Percentiles rank a stretch among this genome's conserved stretches.
These are phyloP conservation scores for Hemicentrotus pulcherrimus DNA, from an alignment of 35 echinoderm and acorn worm genomes.

Conservation along the genomic window DNA sequence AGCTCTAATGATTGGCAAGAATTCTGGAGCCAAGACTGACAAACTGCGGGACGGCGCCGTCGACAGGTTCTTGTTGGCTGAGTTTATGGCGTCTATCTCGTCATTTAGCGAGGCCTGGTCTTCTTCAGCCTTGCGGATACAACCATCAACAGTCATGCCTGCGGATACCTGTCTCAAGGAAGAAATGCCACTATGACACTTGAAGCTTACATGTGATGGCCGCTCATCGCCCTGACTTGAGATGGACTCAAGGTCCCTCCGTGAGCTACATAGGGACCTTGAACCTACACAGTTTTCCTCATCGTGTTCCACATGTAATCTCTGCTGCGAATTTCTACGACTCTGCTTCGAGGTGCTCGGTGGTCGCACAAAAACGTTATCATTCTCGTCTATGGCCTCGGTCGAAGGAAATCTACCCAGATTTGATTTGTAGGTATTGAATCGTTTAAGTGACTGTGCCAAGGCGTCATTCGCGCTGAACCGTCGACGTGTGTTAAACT, in stretches of 20 bases:
- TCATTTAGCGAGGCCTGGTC: neutral
- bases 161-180: neutral
- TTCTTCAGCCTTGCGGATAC: neutral
- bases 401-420: neutral
- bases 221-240: neutral
- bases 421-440: neutral
- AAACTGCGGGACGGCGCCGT: neutral
- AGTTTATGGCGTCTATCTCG: neutral
- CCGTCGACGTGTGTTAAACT: slow-evolving; percentile 8
- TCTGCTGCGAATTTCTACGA: neutral
- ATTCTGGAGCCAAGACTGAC: neutral
- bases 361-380: neutral
- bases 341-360: neutral
- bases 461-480: slow-evolving; percentile 38
- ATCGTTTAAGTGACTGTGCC: slow-evolving; percentile 8
- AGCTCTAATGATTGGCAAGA: neutral
- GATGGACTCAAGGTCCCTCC: neutral
- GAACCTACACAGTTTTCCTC: neutral
- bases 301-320: neutral
- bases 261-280: neutral
- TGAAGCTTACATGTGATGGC: neutral
- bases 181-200: neutral
- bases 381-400: slow-evolving; percentile 7
- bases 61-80: neutral
- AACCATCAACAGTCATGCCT: neutral